Conservation (phyloP, 2,888 invertebrate species). For the Lypha dubia region DNA sequence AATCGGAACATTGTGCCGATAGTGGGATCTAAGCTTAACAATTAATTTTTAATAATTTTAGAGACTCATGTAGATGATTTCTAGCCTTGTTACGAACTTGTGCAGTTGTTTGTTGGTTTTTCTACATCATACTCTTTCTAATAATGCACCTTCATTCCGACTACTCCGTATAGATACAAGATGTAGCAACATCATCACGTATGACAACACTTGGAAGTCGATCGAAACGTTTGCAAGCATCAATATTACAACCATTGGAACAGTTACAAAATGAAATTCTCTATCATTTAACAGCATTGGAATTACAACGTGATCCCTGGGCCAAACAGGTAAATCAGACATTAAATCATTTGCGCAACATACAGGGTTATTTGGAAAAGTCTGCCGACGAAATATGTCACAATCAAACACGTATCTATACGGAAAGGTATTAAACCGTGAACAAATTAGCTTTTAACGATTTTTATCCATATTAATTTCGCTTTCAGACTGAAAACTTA, state of each 20-base stretch:
- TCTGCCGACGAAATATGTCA: constrained; percentile 89
- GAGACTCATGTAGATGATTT: too few relatives aligned
- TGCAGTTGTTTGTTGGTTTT: not conserved
- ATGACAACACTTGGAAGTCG: constrained; percentile 88
- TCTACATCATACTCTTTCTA: not conserved
- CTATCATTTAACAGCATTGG: constrained; percentile 90
- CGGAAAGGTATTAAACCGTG: constrained; percentile 77
- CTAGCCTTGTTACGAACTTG: too few relatives aligned
- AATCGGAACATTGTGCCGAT: too few relatives aligned
- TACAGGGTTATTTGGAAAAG: constrained; percentile 90
- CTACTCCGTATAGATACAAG: constrained; percentile 85
- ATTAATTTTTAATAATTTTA: too few relatives aligned
- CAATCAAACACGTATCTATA: constrained; percentile 85
- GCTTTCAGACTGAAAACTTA: constrained; percentile 85
- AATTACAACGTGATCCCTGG: constrained; percentile 89
- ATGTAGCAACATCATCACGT: constrained; percentile 88
- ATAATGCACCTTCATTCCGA: not conserved
- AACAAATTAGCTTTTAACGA: not conserved
- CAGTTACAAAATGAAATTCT: constrained; percentile 88
- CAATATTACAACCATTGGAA: constrained; percentile 88
- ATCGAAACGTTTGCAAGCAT: constrained; percentile 87
- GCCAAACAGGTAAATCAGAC: constrained; percentile 89
- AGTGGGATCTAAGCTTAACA: too few relatives aligned
- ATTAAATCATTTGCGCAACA: constrained; percentile 89
- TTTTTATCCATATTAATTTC: not conserved